A percentile compares a stretch with the other conserved stretches of the same genome.
Evolutionary conservation across 2,113 vertebrate genomes (phyloP).

Genomic region (Pantherophis guttatus): DNA sequence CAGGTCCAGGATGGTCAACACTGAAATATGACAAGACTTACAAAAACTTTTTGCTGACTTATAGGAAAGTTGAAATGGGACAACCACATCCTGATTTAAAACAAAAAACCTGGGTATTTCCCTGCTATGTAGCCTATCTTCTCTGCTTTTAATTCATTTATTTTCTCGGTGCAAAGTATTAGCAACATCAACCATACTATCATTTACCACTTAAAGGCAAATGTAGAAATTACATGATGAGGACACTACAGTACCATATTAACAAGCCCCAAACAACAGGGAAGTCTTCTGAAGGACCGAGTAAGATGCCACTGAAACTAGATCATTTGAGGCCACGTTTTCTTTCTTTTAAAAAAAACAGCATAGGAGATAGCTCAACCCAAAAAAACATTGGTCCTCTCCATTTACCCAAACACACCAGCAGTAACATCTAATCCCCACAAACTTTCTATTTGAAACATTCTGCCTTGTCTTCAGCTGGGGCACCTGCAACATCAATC

Average conservation of each 20-base stretch:
- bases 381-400: not conserved
- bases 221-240: not conserved
- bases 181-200: not conserved
- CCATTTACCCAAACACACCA: constrained; percentile 22
- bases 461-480: constrained; percentile 35
- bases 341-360: not conserved
- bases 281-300: not conserved
- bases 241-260: not conserved
- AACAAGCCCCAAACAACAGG: not conserved
- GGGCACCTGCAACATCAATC: constrained; percentile 25
- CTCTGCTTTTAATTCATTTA: not conserved
- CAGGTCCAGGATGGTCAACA: not conserved
- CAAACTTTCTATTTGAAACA: not conserved
- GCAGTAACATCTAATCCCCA: not conserved
- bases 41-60: not conserved
- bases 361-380: not conserved
- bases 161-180: not conserved
- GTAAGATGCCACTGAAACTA: not conserved
- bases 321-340: not conserved
- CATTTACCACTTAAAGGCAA: not conserved
- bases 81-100: not conserved
- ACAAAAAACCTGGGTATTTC: not conserved
- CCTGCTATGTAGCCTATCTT: not conserved
- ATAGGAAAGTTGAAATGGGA: not conserved
- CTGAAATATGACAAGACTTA: not conserved